These are phyloP conservation scores for Tyrophagus putrescentiae DNA, from an alignment of 1,140 invertebrate species.

Conservation along the genomic window DNA sequence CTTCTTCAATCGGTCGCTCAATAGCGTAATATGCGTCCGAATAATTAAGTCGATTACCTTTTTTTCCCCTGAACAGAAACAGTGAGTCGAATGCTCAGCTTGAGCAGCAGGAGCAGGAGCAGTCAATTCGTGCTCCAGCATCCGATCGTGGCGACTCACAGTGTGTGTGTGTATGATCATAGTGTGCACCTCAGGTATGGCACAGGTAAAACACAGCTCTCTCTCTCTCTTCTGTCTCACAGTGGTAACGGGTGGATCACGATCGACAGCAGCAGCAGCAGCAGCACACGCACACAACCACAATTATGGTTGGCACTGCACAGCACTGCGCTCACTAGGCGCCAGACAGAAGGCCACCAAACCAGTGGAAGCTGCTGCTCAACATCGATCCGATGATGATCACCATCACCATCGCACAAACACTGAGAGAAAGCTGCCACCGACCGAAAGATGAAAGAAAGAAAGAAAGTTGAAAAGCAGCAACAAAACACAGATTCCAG, in stretches of 20 bases:
- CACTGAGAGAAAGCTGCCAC: not conserved
- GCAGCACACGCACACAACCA: not conserved
- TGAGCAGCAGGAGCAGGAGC: not conserved
- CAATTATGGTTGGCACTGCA: not conserved
- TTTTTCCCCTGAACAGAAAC: no score
- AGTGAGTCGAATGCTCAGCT: not conserved
- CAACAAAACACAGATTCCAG: no score
- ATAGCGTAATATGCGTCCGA: not conserved
- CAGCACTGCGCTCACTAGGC: not conserved
- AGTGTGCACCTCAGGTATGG: slow-evolving; percentile 1
- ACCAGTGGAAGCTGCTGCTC: slow-evolving; percentile 1
- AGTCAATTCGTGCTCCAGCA: not conserved
- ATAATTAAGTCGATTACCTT: slow-evolving; percentile 11
- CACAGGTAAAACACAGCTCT: no score
- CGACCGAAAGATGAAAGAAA: not conserved
- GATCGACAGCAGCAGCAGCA: not conserved
- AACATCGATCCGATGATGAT: slow-evolving; percentile 3
- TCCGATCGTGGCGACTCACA: not conserved
- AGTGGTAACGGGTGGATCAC: slow-evolving; percentile 14
- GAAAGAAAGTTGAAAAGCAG: no score
- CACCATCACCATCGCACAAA: not conserved
- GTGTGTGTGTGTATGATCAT: not conserved
- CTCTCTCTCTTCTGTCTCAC: no score
- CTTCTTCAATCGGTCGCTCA: not conserved
- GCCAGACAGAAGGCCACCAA: not conserved